Conservation (phyloP, 1,140 invertebrate genomes). For the Musca vetustissima region DNA sequence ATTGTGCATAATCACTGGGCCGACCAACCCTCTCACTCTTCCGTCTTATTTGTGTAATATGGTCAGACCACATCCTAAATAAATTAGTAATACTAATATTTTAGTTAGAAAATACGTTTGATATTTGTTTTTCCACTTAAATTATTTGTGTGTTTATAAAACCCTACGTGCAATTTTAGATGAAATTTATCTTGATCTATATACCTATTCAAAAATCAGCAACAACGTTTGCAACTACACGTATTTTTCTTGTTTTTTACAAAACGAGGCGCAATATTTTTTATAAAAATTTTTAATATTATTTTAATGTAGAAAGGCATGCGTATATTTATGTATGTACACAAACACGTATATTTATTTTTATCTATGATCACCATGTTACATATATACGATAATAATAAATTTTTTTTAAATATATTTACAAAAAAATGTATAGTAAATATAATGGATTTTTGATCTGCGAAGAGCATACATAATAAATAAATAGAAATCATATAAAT, state of each 20-base stretch:
- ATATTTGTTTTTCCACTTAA: constrained; percentile 4
- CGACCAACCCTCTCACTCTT: no score
- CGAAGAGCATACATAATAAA: not conserved
- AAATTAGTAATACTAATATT: not conserved
- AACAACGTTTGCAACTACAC: not conserved
- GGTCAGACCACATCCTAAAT: constrained; percentile 2
- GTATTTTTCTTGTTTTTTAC: constrained; percentile 10
- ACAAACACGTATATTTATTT: constrained; percentile 1
- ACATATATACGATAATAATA: constrained; percentile 1
- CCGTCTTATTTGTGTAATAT: not conserved
- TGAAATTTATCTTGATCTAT: not conserved
- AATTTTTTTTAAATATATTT: not conserved
- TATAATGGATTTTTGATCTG: no score
- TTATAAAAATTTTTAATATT: constrained; percentile 16
- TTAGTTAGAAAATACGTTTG: not conserved
- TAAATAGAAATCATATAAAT: constrained; percentile 12
- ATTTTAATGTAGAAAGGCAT: not conserved
- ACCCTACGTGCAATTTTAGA: constrained; percentile 11
- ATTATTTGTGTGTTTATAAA: constrained; percentile 8
- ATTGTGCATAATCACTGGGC: no score
- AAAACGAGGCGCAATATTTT: constrained; percentile 23
- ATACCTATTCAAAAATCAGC: not conserved
- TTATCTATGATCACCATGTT: constrained; percentile 7
- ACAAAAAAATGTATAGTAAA: constrained; percentile 6
- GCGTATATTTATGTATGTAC: not conserved